These are phyloP conservation scores for Delphinapterus leucas DNA, from an alignment of 2,113 vertebrate species.

Conservation along the genomic window DNA sequence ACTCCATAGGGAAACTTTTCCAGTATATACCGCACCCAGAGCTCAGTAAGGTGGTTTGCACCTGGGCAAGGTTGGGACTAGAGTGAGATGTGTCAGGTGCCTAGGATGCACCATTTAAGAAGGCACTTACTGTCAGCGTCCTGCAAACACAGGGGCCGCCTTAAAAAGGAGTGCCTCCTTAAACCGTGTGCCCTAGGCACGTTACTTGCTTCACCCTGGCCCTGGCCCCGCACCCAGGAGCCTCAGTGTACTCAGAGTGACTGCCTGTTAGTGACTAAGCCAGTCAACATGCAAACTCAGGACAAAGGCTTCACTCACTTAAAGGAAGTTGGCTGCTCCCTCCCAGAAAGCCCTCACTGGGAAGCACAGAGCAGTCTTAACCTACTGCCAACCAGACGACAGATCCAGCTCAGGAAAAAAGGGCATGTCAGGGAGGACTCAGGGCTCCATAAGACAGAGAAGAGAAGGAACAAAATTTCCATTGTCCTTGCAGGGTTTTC, in stretches of 20 bases:
- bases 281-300: not conserved
- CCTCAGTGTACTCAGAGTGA: not conserved
- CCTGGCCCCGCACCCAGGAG: not conserved
- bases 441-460: not conserved
- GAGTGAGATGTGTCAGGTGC: not conserved
- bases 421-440: accelerated
- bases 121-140: not conserved
- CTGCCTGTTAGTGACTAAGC: not conserved
- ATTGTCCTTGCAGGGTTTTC: not conserved
- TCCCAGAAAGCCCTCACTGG: not conserved
- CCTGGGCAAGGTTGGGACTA: not conserved
- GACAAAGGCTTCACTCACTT: not conserved
- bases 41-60: not conserved
- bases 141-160: not conserved
- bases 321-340: not conserved
- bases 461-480: not conserved
- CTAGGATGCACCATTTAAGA: not conserved
- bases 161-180: not conserved
- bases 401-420: not conserved
- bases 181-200: not conserved
- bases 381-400: too few relatives aligned
- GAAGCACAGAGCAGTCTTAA: not conserved
- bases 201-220: not conserved
- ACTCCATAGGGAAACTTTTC: not conserved
- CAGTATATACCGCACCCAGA: not conserved